Percentiles rank a stretch among this genome's conserved stretches.
Evolutionary conservation across 2,797 vertebrate species (phyloP).

Genomic region (Huso huso): DNA sequence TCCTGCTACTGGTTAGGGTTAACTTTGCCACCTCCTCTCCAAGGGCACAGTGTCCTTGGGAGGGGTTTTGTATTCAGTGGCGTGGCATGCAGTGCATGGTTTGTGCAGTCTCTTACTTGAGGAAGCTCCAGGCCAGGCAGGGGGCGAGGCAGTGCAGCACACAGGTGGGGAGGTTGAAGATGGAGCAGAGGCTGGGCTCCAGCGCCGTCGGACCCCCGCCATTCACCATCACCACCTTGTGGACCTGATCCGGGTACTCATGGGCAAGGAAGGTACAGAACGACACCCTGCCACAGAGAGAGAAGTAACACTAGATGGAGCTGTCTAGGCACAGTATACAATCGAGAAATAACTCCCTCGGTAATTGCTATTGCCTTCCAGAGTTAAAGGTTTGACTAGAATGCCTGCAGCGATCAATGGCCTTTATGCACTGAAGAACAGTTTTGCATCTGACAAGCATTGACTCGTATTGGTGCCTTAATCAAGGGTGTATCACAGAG

Average conservation of each 20-base stretch:
- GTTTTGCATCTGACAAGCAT: no score
- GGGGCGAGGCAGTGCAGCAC: slow-evolving; percentile 88
- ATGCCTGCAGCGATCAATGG: no score
- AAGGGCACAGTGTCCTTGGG: no score
- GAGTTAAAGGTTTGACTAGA: no score
- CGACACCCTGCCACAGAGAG: slow-evolving; percentile 70
- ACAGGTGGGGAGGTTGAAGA: slow-evolving; percentile 93
- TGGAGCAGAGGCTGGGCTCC: slow-evolving; percentile 93
- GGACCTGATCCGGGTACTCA: slow-evolving; percentile 89
- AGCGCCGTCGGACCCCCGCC: slow-evolving; percentile 90
- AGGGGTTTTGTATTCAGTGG: no score
- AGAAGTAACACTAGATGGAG: slow-evolving; percentile 7
- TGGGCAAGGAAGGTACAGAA: slow-evolving; percentile 96
- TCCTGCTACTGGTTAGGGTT: no score
- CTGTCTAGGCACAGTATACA: background rate
- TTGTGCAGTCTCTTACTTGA: slow-evolving; percentile 69
- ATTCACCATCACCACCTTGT: slow-evolving; percentile 97
- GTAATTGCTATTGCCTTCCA: background rate
- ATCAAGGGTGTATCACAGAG: no score
- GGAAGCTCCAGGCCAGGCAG: slow-evolving; percentile 95
- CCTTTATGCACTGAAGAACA: no score
- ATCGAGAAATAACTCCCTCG: background rate
- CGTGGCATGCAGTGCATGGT: no score
- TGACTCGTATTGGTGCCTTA: no score
- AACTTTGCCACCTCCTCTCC: no score